phyloP scores from a whole-genome alignment of 92 coral and sea anemone species.

The Nematostella vectensis region DNA sequence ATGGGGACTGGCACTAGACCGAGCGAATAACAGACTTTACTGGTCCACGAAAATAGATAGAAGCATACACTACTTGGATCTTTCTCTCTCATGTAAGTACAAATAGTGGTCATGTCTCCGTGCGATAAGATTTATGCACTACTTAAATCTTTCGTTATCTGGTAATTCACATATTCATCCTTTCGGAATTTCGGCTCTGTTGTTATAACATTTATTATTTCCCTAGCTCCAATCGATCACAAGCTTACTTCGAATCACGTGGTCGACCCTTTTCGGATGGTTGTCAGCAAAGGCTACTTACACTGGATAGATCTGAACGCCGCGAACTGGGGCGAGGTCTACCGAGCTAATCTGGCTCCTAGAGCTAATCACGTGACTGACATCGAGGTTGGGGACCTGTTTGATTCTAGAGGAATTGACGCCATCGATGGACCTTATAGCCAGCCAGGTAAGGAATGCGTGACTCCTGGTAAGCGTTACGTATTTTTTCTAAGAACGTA shows the following conservation, averaged over 20 bases:
- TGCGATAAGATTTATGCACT: too few relatives aligned
- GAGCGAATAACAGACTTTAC: slow-evolving; percentile 9
- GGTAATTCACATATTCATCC: too few relatives aligned
- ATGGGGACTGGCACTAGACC: slow-evolving; percentile 11
- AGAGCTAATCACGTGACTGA: slow-evolving; percentile 11
- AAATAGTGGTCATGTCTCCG: too few relatives aligned
- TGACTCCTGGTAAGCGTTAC: too few relatives aligned
- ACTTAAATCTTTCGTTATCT: too few relatives aligned
- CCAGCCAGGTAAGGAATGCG: too few relatives aligned
- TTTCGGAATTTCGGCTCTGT: too few relatives aligned
- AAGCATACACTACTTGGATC: slow-evolving; percentile 7
- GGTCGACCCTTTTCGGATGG: slow-evolving; percentile 9
- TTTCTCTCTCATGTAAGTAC: slow-evolving; percentile 9
- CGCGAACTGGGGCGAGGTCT: slow-evolving; percentile 14
- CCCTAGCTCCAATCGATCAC: too few relatives aligned
- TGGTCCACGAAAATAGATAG: slow-evolving; percentile 6
- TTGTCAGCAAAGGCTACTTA: slow-evolving; percentile 7
- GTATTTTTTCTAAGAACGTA: too few relatives aligned
- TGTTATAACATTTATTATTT: too few relatives aligned
- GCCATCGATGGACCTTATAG: background rate
- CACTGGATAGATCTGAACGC: slow-evolving; percentile 19
- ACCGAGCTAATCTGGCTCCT: slow-evolving; percentile 9
- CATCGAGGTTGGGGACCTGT: background rate
- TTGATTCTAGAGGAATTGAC: slow-evolving; percentile 13
- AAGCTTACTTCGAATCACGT: slow-evolving; percentile 5